Percentiles rank a stretch among this genome's conserved stretches.
Evolutionary conservation across 2,113 vertebrate genomes (phyloP).

Genomic region (Atractosteus spatula): DNA sequence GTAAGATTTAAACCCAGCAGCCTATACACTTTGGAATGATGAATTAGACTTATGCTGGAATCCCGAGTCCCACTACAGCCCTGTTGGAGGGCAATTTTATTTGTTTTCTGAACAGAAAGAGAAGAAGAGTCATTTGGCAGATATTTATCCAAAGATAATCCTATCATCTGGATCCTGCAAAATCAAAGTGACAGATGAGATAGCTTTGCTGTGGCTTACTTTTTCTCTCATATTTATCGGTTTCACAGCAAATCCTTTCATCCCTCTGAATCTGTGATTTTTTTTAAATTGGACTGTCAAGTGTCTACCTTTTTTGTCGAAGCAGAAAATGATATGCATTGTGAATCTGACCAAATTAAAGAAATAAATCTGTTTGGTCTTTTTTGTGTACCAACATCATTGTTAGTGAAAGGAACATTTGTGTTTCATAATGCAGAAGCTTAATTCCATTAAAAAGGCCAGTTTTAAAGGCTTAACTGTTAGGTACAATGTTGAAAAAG

Average conservation of each 20-base stretch:
- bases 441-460: no score
- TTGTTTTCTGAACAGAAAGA: slow-evolving; percentile 21
- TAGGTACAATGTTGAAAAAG: no score
- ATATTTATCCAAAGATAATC: slow-evolving; percentile 22
- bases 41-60: neutral
- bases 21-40: neutral
- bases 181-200: slow-evolving; percentile 32
- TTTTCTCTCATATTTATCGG: slow-evolving; percentile 23
- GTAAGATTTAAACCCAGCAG: neutral
- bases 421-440: no score
- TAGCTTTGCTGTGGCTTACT: slow-evolving; percentile 23
- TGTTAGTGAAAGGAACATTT: no score
- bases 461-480: no score
- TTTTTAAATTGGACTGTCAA: slow-evolving; percentile 2
- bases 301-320: neutral
- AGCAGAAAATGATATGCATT: no score
- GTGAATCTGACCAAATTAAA: no score
- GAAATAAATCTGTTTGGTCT: no score
- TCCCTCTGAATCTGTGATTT: neutral
- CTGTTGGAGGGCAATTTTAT: neutral
- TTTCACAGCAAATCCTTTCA: slow-evolving; percentile 23
- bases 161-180: slow-evolving; percentile 34
- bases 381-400: no score
- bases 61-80: slow-evolving; percentile 16
- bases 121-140: slow-evolving; percentile 29